Evolutionary conservation across 1,140 invertebrate species (phyloP).

Genomic region (Acromyrmex echinatior): DNA sequence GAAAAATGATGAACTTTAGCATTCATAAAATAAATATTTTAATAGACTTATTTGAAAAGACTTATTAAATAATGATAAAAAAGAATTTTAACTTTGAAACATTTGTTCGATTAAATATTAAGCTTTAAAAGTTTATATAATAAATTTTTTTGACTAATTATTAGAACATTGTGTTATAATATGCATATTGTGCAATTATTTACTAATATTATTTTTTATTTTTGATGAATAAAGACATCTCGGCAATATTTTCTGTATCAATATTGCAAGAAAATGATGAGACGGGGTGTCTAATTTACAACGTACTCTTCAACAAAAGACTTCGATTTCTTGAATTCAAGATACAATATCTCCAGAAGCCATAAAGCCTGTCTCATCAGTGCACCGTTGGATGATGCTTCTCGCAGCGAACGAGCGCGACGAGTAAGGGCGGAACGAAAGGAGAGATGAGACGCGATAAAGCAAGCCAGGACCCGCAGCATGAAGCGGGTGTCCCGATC

Average conservation of each 20-base stretch:
- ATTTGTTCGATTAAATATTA: neutral
- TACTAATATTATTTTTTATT: neutral
- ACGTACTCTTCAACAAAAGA: constrained; percentile 28
- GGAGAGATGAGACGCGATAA: constrained; percentile 64
- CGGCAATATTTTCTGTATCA: neutral
- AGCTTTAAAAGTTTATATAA: neutral
- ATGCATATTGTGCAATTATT: neutral
- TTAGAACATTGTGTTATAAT: neutral
- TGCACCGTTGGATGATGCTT: constrained; percentile 53
- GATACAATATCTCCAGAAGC: constrained; percentile 53
- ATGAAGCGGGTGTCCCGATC: constrained; percentile 75
- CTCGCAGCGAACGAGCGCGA: constrained; percentile 50
- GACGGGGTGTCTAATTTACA: constrained; percentile 48
- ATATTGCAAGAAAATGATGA: neutral
- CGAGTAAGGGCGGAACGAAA: constrained; percentile 15
- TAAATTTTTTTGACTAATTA: neutral
- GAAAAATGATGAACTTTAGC: too few species aligned
- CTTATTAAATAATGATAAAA: neutral
- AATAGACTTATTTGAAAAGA: too few species aligned
- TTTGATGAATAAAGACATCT: neutral
- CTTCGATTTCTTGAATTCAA: constrained; percentile 42
- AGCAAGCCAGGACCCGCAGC: constrained; percentile 67
- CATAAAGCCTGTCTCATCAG: constrained; percentile 61
- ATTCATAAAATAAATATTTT: neutral
- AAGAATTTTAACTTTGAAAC: neutral